phyloP scores from a whole-genome alignment of 2,113 vertebrate genomes.

The Numida meleagris region DNA sequence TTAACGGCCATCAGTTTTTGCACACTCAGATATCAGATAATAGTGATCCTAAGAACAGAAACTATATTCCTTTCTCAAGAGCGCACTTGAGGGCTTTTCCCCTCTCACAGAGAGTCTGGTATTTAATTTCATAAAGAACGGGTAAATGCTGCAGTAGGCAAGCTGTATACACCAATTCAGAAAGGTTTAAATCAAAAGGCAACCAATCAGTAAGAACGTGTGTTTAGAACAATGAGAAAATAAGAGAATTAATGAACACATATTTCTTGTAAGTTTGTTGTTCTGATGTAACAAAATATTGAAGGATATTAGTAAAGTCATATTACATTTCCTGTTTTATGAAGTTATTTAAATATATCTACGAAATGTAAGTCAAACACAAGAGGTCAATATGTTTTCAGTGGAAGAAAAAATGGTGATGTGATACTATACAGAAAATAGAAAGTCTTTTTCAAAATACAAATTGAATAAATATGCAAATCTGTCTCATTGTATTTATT shows the following conservation, averaged over 20 bases:
- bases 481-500: neutral
- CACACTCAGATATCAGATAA: neutral
- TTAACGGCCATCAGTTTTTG: neutral
- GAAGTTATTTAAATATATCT: neutral
- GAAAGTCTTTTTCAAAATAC: neutral
- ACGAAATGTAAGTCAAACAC: neutral
- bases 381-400: neutral
- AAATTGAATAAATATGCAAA: neutral
- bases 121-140: neutral
- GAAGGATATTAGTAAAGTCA: neutral
- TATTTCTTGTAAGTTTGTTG: neutral
- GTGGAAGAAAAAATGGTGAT: neutral
- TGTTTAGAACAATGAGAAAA: neutral
- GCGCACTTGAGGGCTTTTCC: neutral
- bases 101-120: neutral
- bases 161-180: neutral
- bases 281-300: neutral
- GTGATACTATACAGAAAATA: neutral
- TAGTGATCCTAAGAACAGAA: neutral
- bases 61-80: neutral
- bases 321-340: neutral
- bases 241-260: neutral
- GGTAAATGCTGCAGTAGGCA: neutral
- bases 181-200: slow-evolving; percentile 4
- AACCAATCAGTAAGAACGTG: neutral